A percentile compares a stretch with the other conserved stretches of the same genome.
phyloP scores from a whole-genome alignment of 1,140 invertebrate species.

The Drosophila equinoxialis region DNA sequence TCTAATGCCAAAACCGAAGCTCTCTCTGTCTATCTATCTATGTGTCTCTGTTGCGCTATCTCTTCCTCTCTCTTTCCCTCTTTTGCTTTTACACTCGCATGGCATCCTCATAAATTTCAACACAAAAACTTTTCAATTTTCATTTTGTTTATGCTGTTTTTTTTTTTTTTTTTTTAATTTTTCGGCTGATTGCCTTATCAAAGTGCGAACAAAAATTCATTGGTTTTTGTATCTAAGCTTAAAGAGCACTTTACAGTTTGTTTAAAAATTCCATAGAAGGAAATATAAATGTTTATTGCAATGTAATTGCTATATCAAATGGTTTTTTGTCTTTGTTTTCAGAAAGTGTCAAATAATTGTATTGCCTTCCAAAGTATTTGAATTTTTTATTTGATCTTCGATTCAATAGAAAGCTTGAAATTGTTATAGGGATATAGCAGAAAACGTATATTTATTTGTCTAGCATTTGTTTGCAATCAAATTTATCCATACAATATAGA shows the following conservation, averaged over 20 bases:
- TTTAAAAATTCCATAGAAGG: background rate
- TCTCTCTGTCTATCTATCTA: background rate
- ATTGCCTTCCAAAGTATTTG: too few species aligned
- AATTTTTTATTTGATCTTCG: too few species aligned
- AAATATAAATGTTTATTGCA: background rate
- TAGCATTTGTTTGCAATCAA: too few species aligned
- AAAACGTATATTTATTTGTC: too few species aligned
- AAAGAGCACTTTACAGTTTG: background rate
- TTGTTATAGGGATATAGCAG: too few species aligned
- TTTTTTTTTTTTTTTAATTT: conserved; percentile 45
- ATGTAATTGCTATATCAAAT: background rate
- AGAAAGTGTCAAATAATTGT: background rate
- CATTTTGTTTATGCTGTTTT: conserved; percentile 38
- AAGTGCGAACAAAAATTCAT: conserved; percentile 4
- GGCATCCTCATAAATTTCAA: conserved; percentile 1
- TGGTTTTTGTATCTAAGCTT: background rate
- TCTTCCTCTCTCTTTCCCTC: background rate
- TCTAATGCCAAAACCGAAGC: conserved; percentile 44
- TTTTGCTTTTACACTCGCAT: background rate
- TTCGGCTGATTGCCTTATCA: conserved; percentile 59
- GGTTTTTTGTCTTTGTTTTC: background rate
- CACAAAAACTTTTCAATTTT: conserved; percentile 32
- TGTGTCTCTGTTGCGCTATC: background rate
- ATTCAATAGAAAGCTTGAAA: too few species aligned
- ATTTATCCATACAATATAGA: too few species aligned